Base-by-base conservation (phyloP, 2,797 vertebrate species). In the Channallabes apus region DNA sequence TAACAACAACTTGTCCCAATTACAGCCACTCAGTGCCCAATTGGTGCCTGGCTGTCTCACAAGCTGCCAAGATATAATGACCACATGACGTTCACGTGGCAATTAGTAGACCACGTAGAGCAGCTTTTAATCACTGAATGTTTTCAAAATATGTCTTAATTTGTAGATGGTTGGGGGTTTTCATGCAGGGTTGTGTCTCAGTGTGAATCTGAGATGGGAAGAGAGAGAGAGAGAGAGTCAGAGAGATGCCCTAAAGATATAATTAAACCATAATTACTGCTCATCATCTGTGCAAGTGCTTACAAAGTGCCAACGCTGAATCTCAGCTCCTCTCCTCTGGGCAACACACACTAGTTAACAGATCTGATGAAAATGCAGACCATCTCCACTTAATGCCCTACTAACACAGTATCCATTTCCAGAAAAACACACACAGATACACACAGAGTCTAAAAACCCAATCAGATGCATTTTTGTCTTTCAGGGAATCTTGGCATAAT, bases 181-280 rank as follows among this genome's bases (percentile, higher is more conserved):
- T 89, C 85, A 88, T 62, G 75, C 85, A 68, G 82, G 84, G 46
- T 73, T 73, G 75, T 59, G 62, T 35, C 38, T 80, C 20, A 3
- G 35, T 72, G 24, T 46, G 56, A 76, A 41, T 59, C 29, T 29
- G 51, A 82, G 62, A 83, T 68, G 65, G 46, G n/a, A n/a, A n/a
- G n/a, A n/a, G n/a, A n/a, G n/a, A n/a, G n/a, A n/a, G n/a, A n/a
- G n/a, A n/a, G n/a, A 75, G 62, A 78, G 17, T n/a, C n/a, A 90
- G 90, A 91, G 87, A 86, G 90, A 91, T 92, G 92, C 93, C 95
- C 93, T 92, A 89, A 93, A 94, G 93, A 94, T 94, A 93, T 94
- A 93, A 95, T 95, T 95, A 94, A 94, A 94, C 90, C 87, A 78
- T 94, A 94, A 95, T 95, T 94, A 94, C 91, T 87, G 91, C 93